Evolutionary conservation across 2,113 vertebrate genomes (phyloP), one percentile per base, ranked within the genome.

Genomic region (Pseudopipra pipra): DNA sequence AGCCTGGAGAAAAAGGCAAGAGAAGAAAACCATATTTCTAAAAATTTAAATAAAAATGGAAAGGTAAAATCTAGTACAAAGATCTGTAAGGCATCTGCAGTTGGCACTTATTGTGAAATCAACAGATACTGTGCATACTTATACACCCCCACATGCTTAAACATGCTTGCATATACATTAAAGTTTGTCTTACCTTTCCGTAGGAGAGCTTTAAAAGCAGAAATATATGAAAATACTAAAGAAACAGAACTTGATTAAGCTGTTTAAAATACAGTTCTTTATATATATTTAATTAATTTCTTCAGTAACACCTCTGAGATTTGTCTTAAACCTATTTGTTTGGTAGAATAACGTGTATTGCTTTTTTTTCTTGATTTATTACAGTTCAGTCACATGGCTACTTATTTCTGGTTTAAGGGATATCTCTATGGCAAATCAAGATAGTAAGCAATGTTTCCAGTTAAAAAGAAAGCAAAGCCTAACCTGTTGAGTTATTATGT

Each of bases 21-120:
- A 85, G 35, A 84, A 70, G 24, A 28, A 77, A 86, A 66, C 2
- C 12, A 11, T 89, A 66, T 90, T 83, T 91, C 89, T 44, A 49
- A 56, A 94, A 83, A 86, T 39, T 37, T 31, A 94, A 92, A 90
- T 78, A 90, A 71, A 97, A 88, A 74, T 28, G 3, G 71, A 89
- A 84, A 86, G 23, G 37, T 71, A 93, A 86, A 79, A 92, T 83
- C 21, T 35, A 63, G 24, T 44, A 46, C 17, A 82, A 77, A 94
- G 33, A 85, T 20, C 51, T 0, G 0, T 41, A 73, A 75, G 92
- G 13, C 28, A 81, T 68, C 44, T 74, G 20, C 27, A 76, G 49
- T 62, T 71, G 62, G 30, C 18, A 33, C 30, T 72, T 37, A 49
- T 6, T 62, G 8, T 61, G 49, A 82, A 87, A 62, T 82, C 54